Evolutionary conservation across 1,140 invertebrate species (phyloP).

Genomic region (Ceratosolen fusciceps): DNA sequence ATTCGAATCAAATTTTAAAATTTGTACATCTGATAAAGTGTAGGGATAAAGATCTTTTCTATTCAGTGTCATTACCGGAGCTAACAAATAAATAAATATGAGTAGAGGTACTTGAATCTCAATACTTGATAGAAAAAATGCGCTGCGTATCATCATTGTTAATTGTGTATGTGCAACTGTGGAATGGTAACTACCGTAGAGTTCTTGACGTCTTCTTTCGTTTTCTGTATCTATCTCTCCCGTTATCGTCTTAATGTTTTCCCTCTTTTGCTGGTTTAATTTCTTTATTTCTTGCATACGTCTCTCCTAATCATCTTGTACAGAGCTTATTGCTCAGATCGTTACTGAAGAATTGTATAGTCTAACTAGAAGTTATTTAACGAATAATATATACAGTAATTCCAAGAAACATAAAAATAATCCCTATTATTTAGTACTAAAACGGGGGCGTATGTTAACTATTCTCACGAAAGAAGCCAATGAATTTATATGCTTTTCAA

Average conservation of each 20-base stretch:
- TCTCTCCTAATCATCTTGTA: constrained; percentile 5
- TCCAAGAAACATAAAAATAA: constrained; percentile 53
- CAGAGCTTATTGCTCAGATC: not conserved
- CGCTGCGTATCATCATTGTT: constrained; percentile 64
- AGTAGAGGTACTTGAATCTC: constrained; percentile 52
- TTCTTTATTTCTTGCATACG: not conserved
- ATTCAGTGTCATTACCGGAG: constrained; percentile 49
- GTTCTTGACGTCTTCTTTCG: constrained; percentile 27
- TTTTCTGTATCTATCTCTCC: constrained; percentile 40
- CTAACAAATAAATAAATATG: constrained; percentile 47
- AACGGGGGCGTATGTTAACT: not conserved
- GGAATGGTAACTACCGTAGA: not conserved
- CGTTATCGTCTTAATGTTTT: constrained; percentile 14
- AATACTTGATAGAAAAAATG: constrained; percentile 31
- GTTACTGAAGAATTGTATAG: constrained; percentile 15
- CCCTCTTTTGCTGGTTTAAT: constrained; percentile 38
- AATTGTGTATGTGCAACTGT: constrained; percentile 63
- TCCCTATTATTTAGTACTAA: constrained; percentile 18
- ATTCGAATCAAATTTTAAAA: constrained; percentile 57
- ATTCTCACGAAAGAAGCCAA: too few relatives aligned
- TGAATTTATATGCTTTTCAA: too few relatives aligned
- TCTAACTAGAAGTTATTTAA: constrained; percentile 41
- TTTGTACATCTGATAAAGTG: constrained; percentile 46
- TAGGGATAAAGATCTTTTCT: constrained; percentile 64
- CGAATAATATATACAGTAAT: constrained; percentile 58